Base-by-base conservation (phyloP, 1,140 invertebrate species). In the Batillaria attramentaria region DNA sequence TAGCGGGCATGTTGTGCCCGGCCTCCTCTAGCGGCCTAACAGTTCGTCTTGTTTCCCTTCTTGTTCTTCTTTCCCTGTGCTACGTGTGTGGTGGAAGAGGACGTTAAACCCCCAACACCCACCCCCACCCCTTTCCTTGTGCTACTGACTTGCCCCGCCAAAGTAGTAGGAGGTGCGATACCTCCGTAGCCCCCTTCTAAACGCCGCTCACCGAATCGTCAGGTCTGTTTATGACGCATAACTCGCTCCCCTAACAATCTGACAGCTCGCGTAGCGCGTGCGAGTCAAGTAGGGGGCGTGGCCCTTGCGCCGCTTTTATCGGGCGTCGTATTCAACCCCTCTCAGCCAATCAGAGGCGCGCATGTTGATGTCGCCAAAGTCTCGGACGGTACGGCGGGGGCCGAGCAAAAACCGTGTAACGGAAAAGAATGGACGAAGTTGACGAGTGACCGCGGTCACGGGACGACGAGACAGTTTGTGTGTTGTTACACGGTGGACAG, bases 211-310 rank as follows among this genome's bases (percentile, higher is more conserved):
- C 43, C 37, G 43, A 28, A 24, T 24, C 31, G 37, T 42, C 33
- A n/a, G 24, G 37, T 41, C 42, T 70, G 68, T 39, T 42, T 70
- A 70, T 70, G 68, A 70, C 68, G 41, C 68, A 42, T 42, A 41
- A 70, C 33, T 37, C 68, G 13, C 37, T 33, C 68, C 31, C 10
- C 68, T 20, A 39, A 70, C 68, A 41, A 8, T 1, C 39, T 42
- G 68, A n/a, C 39, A 70, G 68, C 57, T 6, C 8, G n/a, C 24
- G 24, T 60, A 6, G 24, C 35, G 6, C 39, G 18, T 39, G 68
- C 68, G 6, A 28, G 13, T 39, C 37, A 70, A 70, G 39, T 0
- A 70, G 35, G 68, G 39, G 68, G 68, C 68, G 68, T 39, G 68
- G 68, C 16, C 37, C 2, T 2, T 24, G 3, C 68, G 24, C 24